Base-by-base conservation (phyloP, 2,797 vertebrate species). In the Craterocephalus amniculus region DNA sequence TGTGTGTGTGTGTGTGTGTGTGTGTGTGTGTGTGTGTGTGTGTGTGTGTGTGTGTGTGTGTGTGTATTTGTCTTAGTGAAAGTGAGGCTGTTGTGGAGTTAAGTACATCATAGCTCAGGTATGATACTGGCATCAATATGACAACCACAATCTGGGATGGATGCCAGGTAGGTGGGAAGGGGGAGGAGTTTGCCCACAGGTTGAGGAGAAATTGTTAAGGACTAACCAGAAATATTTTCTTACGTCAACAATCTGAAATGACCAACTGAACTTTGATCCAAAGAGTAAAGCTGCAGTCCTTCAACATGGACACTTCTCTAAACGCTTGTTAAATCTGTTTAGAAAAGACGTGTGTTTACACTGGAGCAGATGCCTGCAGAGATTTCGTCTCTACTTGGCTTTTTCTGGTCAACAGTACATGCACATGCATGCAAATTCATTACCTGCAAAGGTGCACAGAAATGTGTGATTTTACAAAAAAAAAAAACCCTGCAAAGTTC, bases 181-280 rank as follows among this genome's bases (percentile, higher is more conserved):
- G 4, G 38, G 38, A 14, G 16, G 16, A 40, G 38, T 40, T 16
- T 16, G 40, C 29, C 59, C 22, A 22, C 43, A 40, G 38, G 18
- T 20, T 29, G 36, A 27, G 9, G 9, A 45, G 59, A 40, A 58
- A 12, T n/a, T n/a, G 8, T 8, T 20, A 9, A 35, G 31, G 67
- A 60, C 20, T 40, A 69, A 69, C 34, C 38, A 20, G 57, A 59
- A 38, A 38, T 34, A 58, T 16, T 36, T n/a, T 13, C 32, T 40
- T 13, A 13, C 26, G 22, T 51, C 56, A 55, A 57, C 52, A 26
- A 2, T 9, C 1, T 2, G 13, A 24, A 6, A 2, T 2, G 32
- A 35, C 12, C 38, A 3, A 14, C 4, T 40, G 2, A 40, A 43
- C 40, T 43, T 20, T 20, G 40, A 43, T 43, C 40, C 40, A 49